Conservation (phyloP, 2,888 invertebrate genomes). For the Philonicus albiceps region DNA sequence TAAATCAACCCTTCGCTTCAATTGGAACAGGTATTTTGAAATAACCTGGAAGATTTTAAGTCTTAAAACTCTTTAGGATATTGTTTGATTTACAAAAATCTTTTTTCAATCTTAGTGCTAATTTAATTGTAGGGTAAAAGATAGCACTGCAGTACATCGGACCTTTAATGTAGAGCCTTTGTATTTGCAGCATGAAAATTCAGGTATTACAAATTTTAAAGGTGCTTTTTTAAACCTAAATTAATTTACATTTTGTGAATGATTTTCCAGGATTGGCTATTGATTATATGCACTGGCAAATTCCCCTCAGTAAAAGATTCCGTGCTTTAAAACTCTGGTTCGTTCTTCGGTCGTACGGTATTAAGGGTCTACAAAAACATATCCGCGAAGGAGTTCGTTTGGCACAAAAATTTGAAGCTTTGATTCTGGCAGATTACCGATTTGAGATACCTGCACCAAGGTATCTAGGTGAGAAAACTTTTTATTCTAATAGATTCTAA, state of each 20-base stretch:
- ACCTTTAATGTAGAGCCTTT: slow-evolving; percentile 98
- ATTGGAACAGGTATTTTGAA: too few species aligned
- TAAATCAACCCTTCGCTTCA: too few species aligned
- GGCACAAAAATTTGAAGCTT: slow-evolving; percentile 89
- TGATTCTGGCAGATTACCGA: slow-evolving; percentile 81
- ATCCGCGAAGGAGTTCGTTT: slow-evolving; percentile 89
- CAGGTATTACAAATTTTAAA: slow-evolving; percentile 68
- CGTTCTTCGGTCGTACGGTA: slow-evolving; percentile 91
- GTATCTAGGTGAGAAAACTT: slow-evolving; percentile 67
- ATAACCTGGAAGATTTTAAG: background rate
- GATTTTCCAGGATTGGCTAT: slow-evolving; percentile 80
- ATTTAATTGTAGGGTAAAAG: slow-evolving; percentile 72
- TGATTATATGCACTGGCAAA: slow-evolving; percentile 99
- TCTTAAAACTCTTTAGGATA: too few species aligned
- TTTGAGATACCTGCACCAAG: slow-evolving; percentile 91
- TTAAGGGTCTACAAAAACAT: slow-evolving; percentile 90
- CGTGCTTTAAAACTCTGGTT: slow-evolving; percentile 96
- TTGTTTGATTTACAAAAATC: too few species aligned
- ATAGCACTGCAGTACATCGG: slow-evolving; percentile 89
- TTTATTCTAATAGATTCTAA: too few species aligned
- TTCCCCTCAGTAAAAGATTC: slow-evolving; percentile 92
- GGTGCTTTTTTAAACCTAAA: too few species aligned
- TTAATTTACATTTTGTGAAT: slow-evolving; percentile 45
- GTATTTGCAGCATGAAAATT: slow-evolving; percentile 97
- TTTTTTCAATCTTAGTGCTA: background rate